Percentiles rank a stretch among this genome's conserved stretches.
These are phyloP conservation scores for Poecilobothrus nobilitatus DNA, from an alignment of 2,888 invertebrate species.

Conservation along the genomic window DNA sequence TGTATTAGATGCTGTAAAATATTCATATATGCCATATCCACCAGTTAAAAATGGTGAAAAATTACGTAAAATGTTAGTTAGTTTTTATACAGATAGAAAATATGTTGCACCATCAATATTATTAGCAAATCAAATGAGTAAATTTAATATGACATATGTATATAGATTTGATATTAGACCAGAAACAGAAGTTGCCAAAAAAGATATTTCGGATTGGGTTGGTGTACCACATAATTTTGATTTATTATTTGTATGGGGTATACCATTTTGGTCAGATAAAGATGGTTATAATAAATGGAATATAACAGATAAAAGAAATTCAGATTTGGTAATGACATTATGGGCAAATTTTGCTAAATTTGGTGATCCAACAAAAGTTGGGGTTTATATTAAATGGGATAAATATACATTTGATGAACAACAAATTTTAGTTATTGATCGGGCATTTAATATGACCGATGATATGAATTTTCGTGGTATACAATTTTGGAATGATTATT, in stretches of 20 bases:
- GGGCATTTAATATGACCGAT: constrained; percentile 69
- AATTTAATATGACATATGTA: constrained; percentile 51
- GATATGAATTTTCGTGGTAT: constrained; percentile 66
- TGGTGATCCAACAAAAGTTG: constrained; percentile 61
- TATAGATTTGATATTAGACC: constrained; percentile 72
- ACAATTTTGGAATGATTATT: constrained; percentile 78
- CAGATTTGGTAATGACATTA: constrained; percentile 72
- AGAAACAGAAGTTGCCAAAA: constrained; percentile 54
- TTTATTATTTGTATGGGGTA: constrained; percentile 71
- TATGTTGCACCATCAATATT: constrained; percentile 64
- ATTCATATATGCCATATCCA: constrained; percentile 65
- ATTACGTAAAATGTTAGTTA: constrained; percentile 57
- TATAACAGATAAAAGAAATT: constrained; percentile 63
- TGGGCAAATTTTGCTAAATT: constrained; percentile 71
- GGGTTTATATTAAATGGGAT: constrained; percentile 69
- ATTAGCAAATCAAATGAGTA: constrained; percentile 57
- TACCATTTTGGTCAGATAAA: constrained; percentile 61
- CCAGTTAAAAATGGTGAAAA: constrained; percentile 53
- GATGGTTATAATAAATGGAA: constrained; percentile 59
- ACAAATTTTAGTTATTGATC: constrained; percentile 63
- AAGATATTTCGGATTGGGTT: constrained; percentile 66
- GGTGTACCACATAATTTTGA: constrained; percentile 75
- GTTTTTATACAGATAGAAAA: constrained; percentile 66
- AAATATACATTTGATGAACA: constrained; percentile 58
- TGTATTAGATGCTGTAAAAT: constrained; percentile 63